Evolutionary conservation across 2,113 vertebrate genomes (phyloP).

Genomic region (Lamprologus sp.): DNA sequence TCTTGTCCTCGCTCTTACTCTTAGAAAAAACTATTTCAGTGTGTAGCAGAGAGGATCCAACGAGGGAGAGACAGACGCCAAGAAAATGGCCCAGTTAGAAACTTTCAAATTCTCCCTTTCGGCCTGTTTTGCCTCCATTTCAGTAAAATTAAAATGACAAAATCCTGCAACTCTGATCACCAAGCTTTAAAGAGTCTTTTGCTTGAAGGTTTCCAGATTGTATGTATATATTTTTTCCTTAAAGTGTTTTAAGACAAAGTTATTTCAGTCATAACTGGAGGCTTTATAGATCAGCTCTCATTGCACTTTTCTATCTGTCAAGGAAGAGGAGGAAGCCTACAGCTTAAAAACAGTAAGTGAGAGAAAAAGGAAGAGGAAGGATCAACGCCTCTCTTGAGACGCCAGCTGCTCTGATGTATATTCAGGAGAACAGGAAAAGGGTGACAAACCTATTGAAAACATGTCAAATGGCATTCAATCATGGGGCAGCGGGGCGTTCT

Average conservation of each 20-base stretch:
- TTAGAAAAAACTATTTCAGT: neutral
- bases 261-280: neutral
- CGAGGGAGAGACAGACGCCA: neutral
- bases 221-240: neutral
- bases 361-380: constrained; percentile 5
- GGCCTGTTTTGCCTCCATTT: neutral
- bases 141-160: neutral
- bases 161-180: neutral
- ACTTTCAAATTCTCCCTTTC: neutral
- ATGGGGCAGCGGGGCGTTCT: constrained; percentile 23
- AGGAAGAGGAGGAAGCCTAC: neutral
- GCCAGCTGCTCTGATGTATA: constrained; percentile 57
- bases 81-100: neutral
- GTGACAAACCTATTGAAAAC: constrained; percentile 69
- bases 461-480: constrained; percentile 65
- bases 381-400: constrained; percentile 29
- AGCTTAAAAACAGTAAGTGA: constrained; percentile 27
- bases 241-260: neutral
- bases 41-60: neutral
- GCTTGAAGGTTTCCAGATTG: neutral
- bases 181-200: neutral
- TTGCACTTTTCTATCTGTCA: constrained; percentile 27
- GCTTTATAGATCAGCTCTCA: constrained; percentile 11
- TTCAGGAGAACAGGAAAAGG: constrained; percentile 66
- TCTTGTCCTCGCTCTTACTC: neutral